These are phyloP conservation scores for Scaptomyza polygonia DNA, from an alignment of 2,888 invertebrate genomes.

Conservation along the genomic window DNA sequence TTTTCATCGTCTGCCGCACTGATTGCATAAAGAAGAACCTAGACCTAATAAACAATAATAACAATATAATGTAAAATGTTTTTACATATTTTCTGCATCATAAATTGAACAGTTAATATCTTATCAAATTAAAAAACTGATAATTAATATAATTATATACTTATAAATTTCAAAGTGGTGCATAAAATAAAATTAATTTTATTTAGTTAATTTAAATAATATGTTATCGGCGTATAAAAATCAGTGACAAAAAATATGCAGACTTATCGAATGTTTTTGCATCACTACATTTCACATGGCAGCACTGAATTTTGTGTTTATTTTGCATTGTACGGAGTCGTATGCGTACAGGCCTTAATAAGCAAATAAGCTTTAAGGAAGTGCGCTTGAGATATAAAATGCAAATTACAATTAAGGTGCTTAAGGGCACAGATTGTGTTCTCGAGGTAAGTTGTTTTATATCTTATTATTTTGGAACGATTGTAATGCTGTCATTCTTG, in stretches of 20 bases:
- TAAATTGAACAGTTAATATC: not conserved
- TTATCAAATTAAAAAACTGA: not conserved
- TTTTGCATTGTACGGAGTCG: too few relatives aligned
- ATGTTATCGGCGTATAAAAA: conserved; percentile 11
- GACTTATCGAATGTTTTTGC: conserved; percentile 30
- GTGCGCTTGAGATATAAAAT: conserved; percentile 82
- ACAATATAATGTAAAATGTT: too few relatives aligned
- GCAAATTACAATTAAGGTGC: conserved; percentile 90
- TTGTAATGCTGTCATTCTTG: not conserved
- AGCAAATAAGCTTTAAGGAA: conserved; percentile 24
- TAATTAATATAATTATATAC: too few relatives aligned
- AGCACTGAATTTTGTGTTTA: conserved; percentile 53
- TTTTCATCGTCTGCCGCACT: not conserved
- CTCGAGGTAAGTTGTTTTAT: conserved; percentile 86
- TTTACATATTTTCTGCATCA: too few relatives aligned
- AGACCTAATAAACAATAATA: too few relatives aligned
- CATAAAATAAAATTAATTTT: too few relatives aligned
- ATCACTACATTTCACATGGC: conserved; percentile 48
- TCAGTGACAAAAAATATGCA: not conserved
- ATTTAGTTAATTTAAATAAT: not conserved
- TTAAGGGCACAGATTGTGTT: conserved; percentile 89
- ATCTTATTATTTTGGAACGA: too few relatives aligned
- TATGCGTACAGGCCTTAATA: too few relatives aligned
- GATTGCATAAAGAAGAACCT: too few relatives aligned
- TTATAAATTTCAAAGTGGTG: not conserved